Evolutionary conservation across 2,797 vertebrate species (phyloP).

Genomic region (Halcyon smyrnensis): DNA sequence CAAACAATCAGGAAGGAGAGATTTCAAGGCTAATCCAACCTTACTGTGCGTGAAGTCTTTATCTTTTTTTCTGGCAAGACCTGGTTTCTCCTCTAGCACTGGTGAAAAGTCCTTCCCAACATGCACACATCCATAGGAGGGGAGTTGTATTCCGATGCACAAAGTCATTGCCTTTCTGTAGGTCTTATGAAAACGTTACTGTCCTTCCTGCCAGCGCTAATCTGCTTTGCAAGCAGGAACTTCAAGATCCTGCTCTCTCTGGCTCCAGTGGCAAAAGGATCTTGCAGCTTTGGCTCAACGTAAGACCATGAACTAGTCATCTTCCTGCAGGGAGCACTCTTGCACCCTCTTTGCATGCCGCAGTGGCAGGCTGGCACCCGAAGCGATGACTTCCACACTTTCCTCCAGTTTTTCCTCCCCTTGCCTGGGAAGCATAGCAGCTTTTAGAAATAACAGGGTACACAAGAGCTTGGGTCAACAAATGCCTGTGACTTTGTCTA

Average conservation of each 20-base stretch:
- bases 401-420: neutral
- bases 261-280: neutral
- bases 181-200: neutral
- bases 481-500: neutral
- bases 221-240: neutral
- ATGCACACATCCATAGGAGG: neutral
- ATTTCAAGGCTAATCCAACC: neutral
- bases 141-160: neutral
- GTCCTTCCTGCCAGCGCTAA: neutral
- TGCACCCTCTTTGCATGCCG: neutral
- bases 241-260: neutral
- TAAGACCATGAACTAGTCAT: neutral
- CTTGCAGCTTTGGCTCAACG: neutral
- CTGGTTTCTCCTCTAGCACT: neutral
- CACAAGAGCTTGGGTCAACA: conserved; percentile 16
- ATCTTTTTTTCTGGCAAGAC: neutral
- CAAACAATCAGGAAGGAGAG: conserved; percentile 1
- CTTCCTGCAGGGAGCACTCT: conserved; percentile 35
- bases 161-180: neutral
- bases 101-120: neutral
- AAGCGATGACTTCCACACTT: neutral
- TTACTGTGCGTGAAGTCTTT: neutral
- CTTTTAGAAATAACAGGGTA: neutral
- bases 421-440: neutral
- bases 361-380: neutral